Evolutionary conservation across 2,888 invertebrate species (phyloP), one percentile per base, ranked within the genome.

Genomic region (Ectemnius cavifrons): DNA sequence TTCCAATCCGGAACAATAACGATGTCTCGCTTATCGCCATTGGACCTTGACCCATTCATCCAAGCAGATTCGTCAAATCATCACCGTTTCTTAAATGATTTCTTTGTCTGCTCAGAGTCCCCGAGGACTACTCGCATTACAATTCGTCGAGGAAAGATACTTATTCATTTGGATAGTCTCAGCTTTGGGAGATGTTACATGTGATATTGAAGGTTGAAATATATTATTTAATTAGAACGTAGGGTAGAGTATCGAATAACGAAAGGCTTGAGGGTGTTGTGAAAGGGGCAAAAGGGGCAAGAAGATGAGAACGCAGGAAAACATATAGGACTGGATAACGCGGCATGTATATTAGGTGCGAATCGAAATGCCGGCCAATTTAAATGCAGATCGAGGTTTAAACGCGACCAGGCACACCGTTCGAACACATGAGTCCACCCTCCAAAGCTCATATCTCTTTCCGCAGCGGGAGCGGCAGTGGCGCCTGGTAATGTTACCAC

Each of bases 351-450:
- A 23, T 23, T 23, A 71, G 58, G 60, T 77, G 78, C 57, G 82
- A 81, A 83, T 82, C 78, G 81, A 78, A 70, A 75, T 71, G 67
- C 66, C 52, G 70, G 78, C 81, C 87, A 88, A 88, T 88, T 87
- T 87, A 86, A 87, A 87, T 88, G 86, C 84, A 88, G 86, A 88
- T 88, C 80, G 79, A 74, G 82, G 80, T 85, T 83, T 85, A 81
- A 80, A 79, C 74, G 79, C 77, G 74, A 78, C 73, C 37, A 52
- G 52, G 4, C 52, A 16, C 80, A 60, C 71, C 81, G 80, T 74
- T 77, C 78, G 75, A 81, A 78, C 82, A 79, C 81, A 82, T 81
- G 82, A 86, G 84, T 75, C 83, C 77, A 62, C 70, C 70, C 70
- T n/a, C 49, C 73, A 56, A 73, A 70, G 67, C 66, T 56, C 68